Evolutionary conservation across 1,140 invertebrate genomes (phyloP), one percentile per base, ranked within the genome.

Genomic region (Vanessa tameamea): DNA sequence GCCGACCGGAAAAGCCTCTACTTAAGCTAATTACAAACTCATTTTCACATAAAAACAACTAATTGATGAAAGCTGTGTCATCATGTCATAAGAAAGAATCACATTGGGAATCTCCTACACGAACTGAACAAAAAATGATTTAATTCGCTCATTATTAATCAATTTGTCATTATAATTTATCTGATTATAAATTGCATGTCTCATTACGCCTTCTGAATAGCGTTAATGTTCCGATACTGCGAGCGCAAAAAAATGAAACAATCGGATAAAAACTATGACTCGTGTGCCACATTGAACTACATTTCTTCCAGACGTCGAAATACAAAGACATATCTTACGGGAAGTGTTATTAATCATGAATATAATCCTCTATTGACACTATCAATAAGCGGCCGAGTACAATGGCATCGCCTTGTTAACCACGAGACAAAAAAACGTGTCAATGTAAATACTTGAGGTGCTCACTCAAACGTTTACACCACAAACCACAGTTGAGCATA

Each of bases 361-460:
- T 75, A 90, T 86, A 84, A 90, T 88, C 79, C 63, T 80, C 59
- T 88, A 87, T 91, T 90, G 85, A 90, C 87, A 86, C 77, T 88
- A 90, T 85, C 86, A 89, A 88, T 87, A 87, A 83, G 78, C 82
- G 79, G 70, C 51, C 73, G 73, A 79, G 81, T 78, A 90, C 89
- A 88, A 89, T 91, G 82, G 78, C 79, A 80, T 83, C 77, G 84
- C 76, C 82, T 92, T 88, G 90, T 91, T 91, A 90, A 83, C 79
- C 77, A 82, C 80, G 78, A 69, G 75, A 87, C 82, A 89, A 92
- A 92, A 79, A 89, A 91, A 91, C 84, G 82, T 87, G 90, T 90
- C 85, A 92, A 84, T 82, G 83, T 87, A 90, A 90, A 92, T 82
- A 89, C 77, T 82, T 55, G 78, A 76, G 70, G 73, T 80, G 79